Conservation (phyloP, 2,797 vertebrate species). For the Pseudomugil tenellus region DNA sequence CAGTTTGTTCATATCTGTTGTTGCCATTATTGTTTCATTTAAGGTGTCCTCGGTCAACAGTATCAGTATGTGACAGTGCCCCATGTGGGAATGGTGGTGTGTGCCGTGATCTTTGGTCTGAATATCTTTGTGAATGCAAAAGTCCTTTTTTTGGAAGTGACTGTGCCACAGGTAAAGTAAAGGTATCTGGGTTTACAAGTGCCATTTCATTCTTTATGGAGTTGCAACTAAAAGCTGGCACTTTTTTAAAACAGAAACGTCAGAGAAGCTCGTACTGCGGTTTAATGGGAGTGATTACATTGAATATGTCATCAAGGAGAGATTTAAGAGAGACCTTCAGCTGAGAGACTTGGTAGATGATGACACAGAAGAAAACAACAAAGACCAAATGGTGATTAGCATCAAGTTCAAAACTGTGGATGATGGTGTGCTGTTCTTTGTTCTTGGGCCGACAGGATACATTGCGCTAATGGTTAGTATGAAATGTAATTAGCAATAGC, state of each 20-base stretch:
- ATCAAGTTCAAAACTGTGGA: conserved; percentile 77
- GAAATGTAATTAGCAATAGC: not conserved
- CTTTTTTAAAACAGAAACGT: conserved; percentile 63
- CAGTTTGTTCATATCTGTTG: too few species aligned
- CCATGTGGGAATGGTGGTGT: conserved; percentile 78
- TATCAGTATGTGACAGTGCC: conserved; percentile 62
- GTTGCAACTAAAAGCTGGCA: not conserved
- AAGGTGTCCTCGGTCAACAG: conserved; percentile 75
- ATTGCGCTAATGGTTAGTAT: conserved; percentile 65
- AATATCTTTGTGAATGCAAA: conserved; percentile 79
- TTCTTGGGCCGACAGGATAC: conserved; percentile 53
- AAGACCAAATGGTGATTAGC: conserved; percentile 57
- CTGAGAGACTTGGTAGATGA: conserved; percentile 55
- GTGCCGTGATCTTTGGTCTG: conserved; percentile 81
- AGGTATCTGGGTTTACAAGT: not conserved
- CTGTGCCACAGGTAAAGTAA: conserved; percentile 74
- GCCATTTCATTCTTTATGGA: not conserved
- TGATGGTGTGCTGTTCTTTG: conserved; percentile 70
- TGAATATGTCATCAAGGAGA: conserved; percentile 81
- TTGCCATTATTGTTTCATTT: not conserved
- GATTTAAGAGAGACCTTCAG: conserved; percentile 75
- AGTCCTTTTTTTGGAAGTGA: conserved; percentile 72
- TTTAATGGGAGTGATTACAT: conserved; percentile 73
- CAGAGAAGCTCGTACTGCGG: conserved; percentile 72
- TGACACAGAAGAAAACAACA: conserved; percentile 10